phyloP scores from a whole-genome alignment of 2,797 vertebrate genomes.

The Alfaro cultratus region DNA sequence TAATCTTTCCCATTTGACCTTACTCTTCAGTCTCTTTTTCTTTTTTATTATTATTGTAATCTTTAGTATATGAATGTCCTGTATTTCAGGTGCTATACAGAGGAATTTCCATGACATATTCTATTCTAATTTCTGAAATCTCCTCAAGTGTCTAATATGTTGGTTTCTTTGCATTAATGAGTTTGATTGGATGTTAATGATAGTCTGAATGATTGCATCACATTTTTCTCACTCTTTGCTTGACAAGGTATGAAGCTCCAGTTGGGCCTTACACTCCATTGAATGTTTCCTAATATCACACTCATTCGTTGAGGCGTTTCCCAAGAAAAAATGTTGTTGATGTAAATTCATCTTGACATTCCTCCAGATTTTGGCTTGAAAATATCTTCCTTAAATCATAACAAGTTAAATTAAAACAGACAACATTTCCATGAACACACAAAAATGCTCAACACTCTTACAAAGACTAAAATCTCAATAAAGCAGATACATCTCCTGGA shows the following conservation, averaged over 20 bases:
- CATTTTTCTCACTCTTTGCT: neutral
- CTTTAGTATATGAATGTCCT: neutral
- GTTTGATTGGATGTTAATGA: neutral
- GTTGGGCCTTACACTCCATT: neutral
- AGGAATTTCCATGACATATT: neutral
- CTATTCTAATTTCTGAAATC: neutral
- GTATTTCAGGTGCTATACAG: neutral
- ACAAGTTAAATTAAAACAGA: neutral
- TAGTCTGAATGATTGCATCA: neutral
- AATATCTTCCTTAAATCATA: neutral
- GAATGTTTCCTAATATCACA: neutral
- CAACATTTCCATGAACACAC: neutral
- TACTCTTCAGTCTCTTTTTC: neutral
- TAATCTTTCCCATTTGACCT: neutral
- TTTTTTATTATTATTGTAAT: neutral
- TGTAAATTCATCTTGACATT: neutral
- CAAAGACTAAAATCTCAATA: neutral
- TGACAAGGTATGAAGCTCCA: neutral
- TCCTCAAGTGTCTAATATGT: neutral
- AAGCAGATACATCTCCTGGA: neutral
- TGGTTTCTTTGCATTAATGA: neutral
- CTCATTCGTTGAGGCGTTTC: neutral
- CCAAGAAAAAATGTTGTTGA: neutral
- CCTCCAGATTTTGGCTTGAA: neutral
- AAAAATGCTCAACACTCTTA: neutral